Evolutionary conservation across 2,888 invertebrate genomes (phyloP).

Genomic region (Sicus ferrugineus): DNA sequence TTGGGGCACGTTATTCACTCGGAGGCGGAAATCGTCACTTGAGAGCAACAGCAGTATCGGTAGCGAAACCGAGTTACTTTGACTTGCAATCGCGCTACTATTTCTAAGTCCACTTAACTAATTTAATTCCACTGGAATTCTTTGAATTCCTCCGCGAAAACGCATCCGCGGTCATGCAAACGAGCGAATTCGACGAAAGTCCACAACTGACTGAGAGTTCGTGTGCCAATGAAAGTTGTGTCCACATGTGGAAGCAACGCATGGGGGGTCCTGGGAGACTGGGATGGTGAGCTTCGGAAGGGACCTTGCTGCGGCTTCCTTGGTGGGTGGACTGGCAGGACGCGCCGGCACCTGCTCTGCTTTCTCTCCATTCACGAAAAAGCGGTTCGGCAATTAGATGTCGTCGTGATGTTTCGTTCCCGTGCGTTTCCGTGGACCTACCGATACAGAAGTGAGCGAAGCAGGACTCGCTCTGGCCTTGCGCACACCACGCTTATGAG

Average conservation of each 20-base stretch:
- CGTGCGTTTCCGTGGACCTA: too few relatives aligned
- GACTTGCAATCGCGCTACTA: not conserved
- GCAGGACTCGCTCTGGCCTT: too few relatives aligned
- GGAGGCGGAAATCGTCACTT: slow-evolving; percentile 12
- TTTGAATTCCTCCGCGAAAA: not conserved
- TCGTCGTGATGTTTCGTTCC: too few relatives aligned
- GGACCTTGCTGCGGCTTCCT: slow-evolving; percentile 19
- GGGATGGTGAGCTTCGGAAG: slow-evolving; percentile 1
- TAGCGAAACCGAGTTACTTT: not conserved
- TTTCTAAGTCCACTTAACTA: not conserved
- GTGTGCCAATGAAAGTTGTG: not conserved
- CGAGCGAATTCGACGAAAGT: slow-evolving; percentile 5
- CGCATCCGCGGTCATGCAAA: not conserved
- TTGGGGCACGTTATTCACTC: not conserved
- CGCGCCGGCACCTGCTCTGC: not conserved
- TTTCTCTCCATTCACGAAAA: too few relatives aligned
- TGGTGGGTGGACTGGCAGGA: not conserved
- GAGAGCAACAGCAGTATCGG: not conserved
- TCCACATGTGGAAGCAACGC: not conserved
- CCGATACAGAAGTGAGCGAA: too few relatives aligned
- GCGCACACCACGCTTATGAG: too few relatives aligned
- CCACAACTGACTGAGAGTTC: slow-evolving; percentile 22
- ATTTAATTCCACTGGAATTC: not conserved
- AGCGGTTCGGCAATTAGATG: too few relatives aligned
- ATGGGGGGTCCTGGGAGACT: not conserved